Percentiles rank a stretch among this genome's conserved stretches.
Evolutionary conservation across 92 coral and sea anemone species (phyloP).

Genomic region (Anthopleura xanthogrammica): DNA sequence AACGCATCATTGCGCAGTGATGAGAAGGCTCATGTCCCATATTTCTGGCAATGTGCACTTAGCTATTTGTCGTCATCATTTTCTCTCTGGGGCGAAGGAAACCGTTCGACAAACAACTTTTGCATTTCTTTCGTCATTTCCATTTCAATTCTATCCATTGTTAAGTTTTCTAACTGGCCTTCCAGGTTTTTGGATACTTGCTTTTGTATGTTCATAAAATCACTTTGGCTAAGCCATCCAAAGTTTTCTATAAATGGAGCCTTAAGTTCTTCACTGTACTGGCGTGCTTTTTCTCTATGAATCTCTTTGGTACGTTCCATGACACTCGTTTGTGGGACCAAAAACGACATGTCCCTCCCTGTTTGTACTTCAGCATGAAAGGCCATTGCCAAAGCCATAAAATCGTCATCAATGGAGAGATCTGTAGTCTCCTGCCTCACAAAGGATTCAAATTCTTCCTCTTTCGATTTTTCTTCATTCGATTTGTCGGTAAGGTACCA

Average conservation of each 20-base stretch:
- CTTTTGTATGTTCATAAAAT: neutral
- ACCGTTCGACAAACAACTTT: neutral
- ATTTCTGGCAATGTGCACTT: too few species aligned
- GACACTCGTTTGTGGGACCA: conserved; percentile 37
- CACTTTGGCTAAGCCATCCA: neutral
- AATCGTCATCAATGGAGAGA: conserved; percentile 29
- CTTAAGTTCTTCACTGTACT: neutral
- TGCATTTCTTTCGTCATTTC: conserved; percentile 2
- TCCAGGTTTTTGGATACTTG: neutral
- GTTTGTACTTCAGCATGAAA: conserved; percentile 31
- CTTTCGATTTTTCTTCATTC: conserved; percentile 3
- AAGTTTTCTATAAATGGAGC: neutral
- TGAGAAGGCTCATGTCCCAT: too few species aligned
- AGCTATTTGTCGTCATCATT: neutral
- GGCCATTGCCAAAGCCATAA: conserved; percentile 17
- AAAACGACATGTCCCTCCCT: conserved; percentile 26
- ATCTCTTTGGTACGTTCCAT: conserved; percentile 36
- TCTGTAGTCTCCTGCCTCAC: conserved; percentile 21
- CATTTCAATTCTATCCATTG: conserved; percentile 6
- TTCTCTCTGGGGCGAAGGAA: neutral
- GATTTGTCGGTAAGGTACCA: conserved; percentile 29
- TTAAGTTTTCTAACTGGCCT: neutral
- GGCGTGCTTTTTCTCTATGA: conserved; percentile 26
- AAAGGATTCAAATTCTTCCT: conserved; percentile 40
- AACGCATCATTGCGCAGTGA: too few species aligned